Base-by-base conservation (phyloP, 2,888 invertebrate species). In the Thyatira batis region DNA sequence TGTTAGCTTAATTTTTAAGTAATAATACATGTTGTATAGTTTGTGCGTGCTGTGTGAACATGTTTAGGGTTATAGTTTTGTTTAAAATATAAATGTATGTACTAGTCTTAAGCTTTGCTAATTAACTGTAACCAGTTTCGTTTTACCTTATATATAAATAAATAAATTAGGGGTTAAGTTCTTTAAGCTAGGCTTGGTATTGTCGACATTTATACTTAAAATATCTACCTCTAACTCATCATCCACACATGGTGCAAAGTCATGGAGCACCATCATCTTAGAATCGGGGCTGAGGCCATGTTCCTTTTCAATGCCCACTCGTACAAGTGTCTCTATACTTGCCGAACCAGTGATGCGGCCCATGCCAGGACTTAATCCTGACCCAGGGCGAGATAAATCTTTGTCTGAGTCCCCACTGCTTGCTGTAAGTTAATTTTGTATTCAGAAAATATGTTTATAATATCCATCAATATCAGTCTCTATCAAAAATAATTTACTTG, bases 321-420 rank as follows among this genome's bases (percentile, higher is more conserved):
- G 91, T 1, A 97, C 97, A 28, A 98, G 88, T 0, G 97, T 97
- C 84, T 98, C 97, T 61, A 98, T 97, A 77, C 97, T 98, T 33
- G 98, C 97, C 20, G 98, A 98, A 50, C 98, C 98, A 1, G 98
- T 98, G 67, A 98, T 98, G 30, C 98, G 94, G 1, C 98, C 98
- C 94, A 97, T 96, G 5, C 97, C 96, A 51, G 97, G 95, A 59
- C 95, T 94, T 6, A 95, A 89, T 27, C 95, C 95, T 51, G 95
- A 95, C 33, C 89, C 86, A 0, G 91, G 91, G 1, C 89, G 73
- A 1, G 91, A 91, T 8, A 96, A 85, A 61, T 97, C 96, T 76
- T 96, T 95, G 75, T 97, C 96, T 48, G 95, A 95, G 80, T 96
- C 96, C 56, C 95, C 95, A 78, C 95, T 95, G 65, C 95, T 94